phyloP scores from a whole-genome alignment of 2,113 vertebrate species.

The Scophthalmus maximus region DNA sequence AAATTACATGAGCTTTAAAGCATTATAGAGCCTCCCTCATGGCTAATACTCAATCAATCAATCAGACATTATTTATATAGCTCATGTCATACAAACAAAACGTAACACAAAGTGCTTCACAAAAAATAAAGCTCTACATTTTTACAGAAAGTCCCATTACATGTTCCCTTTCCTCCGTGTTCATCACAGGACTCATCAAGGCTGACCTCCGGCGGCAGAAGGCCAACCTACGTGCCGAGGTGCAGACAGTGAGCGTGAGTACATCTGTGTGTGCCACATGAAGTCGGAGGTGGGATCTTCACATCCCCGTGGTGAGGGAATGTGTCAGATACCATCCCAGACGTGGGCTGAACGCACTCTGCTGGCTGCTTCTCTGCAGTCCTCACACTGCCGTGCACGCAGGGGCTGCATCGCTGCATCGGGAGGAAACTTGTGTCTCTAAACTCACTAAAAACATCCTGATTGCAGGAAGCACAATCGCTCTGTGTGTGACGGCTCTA shows the following conservation, averaged over 20 bases:
- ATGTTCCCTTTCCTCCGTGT: not conserved
- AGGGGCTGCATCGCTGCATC: slow-evolving; percentile 4
- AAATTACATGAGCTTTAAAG: too few relatives aligned
- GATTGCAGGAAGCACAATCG: slow-evolving; percentile 9
- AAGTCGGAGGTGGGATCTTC: slow-evolving; percentile 31
- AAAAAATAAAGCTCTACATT: too few relatives aligned
- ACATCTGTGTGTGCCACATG: slow-evolving; percentile 32
- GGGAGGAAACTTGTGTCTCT: slow-evolving; percentile 18
- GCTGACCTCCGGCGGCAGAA: slow-evolving; percentile 91
- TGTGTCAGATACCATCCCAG: slow-evolving; percentile 18
- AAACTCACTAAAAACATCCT: slow-evolving; percentile 3
- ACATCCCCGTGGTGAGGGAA: not conserved
- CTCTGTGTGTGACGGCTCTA: slow-evolving; percentile 32
- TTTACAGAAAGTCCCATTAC: not conserved
- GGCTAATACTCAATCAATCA: too few relatives aligned
- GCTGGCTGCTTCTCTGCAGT: slow-evolving; percentile 20
- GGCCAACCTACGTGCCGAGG: slow-evolving; percentile 80
- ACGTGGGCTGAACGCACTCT: slow-evolving; percentile 12
- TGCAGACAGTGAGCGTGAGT: slow-evolving; percentile 84
- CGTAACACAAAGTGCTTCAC: too few relatives aligned
- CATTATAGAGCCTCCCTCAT: too few relatives aligned
- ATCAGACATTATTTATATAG: too few relatives aligned
- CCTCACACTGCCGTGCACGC: not conserved
- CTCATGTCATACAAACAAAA: too few relatives aligned
- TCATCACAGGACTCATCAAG: slow-evolving; percentile 88